These are phyloP conservation scores for Liasis olivaceus DNA, from an alignment of 2,797 vertebrate species.

Conservation along the genomic window DNA sequence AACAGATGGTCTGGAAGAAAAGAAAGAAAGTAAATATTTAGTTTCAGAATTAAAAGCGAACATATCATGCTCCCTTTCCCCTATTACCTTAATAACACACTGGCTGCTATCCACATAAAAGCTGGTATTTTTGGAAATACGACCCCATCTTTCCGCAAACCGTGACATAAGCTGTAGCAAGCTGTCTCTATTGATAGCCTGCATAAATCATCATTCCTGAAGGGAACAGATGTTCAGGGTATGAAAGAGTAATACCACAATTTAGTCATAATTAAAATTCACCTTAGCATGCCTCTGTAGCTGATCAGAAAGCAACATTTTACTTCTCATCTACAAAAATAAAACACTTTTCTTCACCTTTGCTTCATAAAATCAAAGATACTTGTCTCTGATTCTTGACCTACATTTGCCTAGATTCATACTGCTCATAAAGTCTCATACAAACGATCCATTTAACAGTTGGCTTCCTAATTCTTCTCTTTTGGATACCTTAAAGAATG, in stretches of 20 bases:
- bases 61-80: constrained; percentile 46
- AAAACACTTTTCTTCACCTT: constrained; percentile 65
- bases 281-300: constrained; percentile 83
- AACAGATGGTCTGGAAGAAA: constrained; percentile 75
- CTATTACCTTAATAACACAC: constrained; percentile 61
- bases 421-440: neutral
- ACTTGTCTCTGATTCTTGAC: constrained; percentile 36
- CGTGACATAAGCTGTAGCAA: constrained; percentile 86
- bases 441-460: constrained; percentile 38
- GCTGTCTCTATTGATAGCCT: constrained; percentile 87
- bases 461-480: constrained; percentile 36
- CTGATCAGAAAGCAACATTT: constrained; percentile 76
- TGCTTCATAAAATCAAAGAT: constrained; percentile 63
- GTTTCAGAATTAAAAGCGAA: constrained; percentile 67
- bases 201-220: constrained; percentile 90
- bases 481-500: constrained; percentile 36
- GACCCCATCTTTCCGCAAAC: constrained; percentile 77
- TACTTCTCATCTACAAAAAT: constrained; percentile 71
- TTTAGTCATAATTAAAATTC: constrained; percentile 93
- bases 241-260: constrained; percentile 88
- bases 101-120: constrained; percentile 70
- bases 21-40: constrained; percentile 71
- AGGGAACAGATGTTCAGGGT: constrained; percentile 89
- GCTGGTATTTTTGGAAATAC: constrained; percentile 75
- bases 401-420: constrained; percentile 34